Evolutionary conservation across 2,113 vertebrate genomes (phyloP), one percentile per base, ranked within the genome.

Genomic region (Taxidea taxus): DNA sequence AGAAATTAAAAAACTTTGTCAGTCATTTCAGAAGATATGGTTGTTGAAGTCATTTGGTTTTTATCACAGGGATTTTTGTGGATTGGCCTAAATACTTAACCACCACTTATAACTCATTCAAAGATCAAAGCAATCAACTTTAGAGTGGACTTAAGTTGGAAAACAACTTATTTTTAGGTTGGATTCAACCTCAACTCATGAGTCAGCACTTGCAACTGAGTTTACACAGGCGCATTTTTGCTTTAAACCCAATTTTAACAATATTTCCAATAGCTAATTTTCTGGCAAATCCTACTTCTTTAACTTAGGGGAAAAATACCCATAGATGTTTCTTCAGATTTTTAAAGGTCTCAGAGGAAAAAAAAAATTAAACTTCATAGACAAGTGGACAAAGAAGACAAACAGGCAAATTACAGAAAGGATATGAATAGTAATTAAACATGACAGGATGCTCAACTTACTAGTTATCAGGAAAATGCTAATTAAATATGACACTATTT

Each of bases 111-210:
- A 78, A 62, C 42, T 77, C 84, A 51, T 44, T 92, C 6, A 16
- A 42, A 88, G 84, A 77, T 88, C 34, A 88, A 95, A 92, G 47
- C 54, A 72, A 74, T 27, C n/a, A 54, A 77, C 39, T 83, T 66
- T 25, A 64, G 74, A 92, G 81, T 42, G 29, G 37, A 68, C 42
- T 1, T 51, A 91, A 68, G 15, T 74, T 80, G 85, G 85, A 97
- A 92, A 95, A 95, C 60, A 95, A 62, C 44, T 72, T 86, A 80
- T 80, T 97, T 80, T 89, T 85, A 89, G 58, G 37, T 29, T 91
- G 54, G 72, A 74, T 58, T 83, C n/a, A 37, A 78, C 74, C 58
- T 83, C 54, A 90, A 62, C 15, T 54, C 54, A 72, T n/a, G 54
- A 85, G 78, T 66, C 37, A 81, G 44, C 25, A 64, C 42, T 85